Conservation (phyloP, 2,113 vertebrate species). For the Guaruba guarouba region DNA sequence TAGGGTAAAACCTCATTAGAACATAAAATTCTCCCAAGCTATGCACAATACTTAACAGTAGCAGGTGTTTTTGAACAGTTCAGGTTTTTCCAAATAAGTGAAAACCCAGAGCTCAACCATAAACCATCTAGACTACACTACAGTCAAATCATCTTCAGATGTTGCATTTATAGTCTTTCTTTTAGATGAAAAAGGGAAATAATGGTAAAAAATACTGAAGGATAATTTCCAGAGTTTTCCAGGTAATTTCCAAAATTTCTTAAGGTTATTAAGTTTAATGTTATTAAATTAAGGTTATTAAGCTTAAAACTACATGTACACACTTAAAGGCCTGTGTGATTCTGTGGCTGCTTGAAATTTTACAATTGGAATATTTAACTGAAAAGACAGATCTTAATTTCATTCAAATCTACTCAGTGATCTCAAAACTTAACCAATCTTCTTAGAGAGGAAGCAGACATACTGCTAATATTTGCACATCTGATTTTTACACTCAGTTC, state of each 20-base stretch:
- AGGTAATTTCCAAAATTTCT: not conserved
- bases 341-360: not conserved
- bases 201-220: rapidly evolving
- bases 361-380: not conserved
- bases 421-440: not conserved
- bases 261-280: not conserved
- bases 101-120: not conserved
- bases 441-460: not conserved
- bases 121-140: not conserved
- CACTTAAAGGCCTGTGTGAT: not conserved
- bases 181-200: not conserved
- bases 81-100: not conserved
- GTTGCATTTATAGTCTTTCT: not conserved
- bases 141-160: not conserved
- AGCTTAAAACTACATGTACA: not conserved
- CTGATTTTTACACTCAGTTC: not conserved
- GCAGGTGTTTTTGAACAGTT: not conserved
- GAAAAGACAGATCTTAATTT: not conserved
- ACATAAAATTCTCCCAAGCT: not conserved
- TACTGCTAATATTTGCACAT: not conserved
- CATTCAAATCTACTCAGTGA: not conserved
- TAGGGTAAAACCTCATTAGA: not conserved
- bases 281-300: not conserved
- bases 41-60: not conserved
- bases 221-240: not conserved